A percentile compares a stretch with the other conserved stretches of the same genome.
These are phyloP conservation scores for Myotis pilosus DNA, from an alignment of 2,797 vertebrate species.

Conservation along the genomic window DNA sequence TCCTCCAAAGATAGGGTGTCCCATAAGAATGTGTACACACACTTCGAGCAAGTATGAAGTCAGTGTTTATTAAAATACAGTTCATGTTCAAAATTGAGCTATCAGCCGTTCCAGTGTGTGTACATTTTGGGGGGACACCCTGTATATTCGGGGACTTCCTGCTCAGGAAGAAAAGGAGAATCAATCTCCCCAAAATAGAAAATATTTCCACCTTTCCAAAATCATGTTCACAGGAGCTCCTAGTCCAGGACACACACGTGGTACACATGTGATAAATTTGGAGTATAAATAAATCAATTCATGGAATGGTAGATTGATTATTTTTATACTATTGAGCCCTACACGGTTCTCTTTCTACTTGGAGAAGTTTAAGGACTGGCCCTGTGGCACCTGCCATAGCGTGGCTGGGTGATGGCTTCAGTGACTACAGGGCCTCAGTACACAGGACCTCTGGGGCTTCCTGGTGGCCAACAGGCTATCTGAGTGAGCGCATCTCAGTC, in stretches of 20 bases:
- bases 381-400: fast-evolving
- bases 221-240: background rate
- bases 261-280: too few species aligned
- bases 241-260: fast-evolving
- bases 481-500: background rate
- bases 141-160: background rate
- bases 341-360: fast-evolving
- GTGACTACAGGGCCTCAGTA: fast-evolving
- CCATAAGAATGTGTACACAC: background rate
- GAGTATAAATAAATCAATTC: fast-evolving
- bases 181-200: fast-evolving
- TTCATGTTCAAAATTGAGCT: background rate
- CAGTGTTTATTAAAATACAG: background rate
- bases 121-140: background rate
- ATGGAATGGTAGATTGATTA: too few species aligned
- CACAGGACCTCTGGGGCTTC: fast-evolving
- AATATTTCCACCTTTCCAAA: background rate
- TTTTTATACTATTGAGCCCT: too few species aligned
- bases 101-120: background rate
- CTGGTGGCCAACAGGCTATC: fast-evolving
- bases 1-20: background rate
- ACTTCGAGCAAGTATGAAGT: background rate
- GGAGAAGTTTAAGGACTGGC: fast-evolving
- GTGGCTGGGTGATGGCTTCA: fast-evolving
- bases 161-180: background rate